Conservation (phyloP, 2,797 vertebrate species). For the Characodon lateralis region DNA sequence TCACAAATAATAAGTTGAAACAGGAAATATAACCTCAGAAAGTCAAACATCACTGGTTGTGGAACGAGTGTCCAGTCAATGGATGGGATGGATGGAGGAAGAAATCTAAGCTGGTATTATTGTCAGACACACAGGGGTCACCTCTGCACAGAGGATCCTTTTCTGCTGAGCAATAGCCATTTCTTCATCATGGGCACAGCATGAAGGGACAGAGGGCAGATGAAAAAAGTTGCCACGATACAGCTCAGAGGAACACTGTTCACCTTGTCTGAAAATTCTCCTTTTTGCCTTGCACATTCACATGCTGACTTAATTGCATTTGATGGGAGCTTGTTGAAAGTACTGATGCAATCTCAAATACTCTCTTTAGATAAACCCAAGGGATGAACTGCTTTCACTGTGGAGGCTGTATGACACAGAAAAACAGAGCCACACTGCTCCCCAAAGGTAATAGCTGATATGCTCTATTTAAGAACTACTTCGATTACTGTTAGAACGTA, state of each 20-base stretch:
- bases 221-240: constrained; percentile 19
- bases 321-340: constrained; percentile 49
- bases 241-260: constrained; percentile 27
- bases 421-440: constrained; percentile 18
- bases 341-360: constrained; percentile 55
- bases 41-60: constrained; percentile 10
- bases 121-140: constrained; percentile 53
- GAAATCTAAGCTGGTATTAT: constrained; percentile 34
- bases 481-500: too few relatives aligned
- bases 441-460: constrained; percentile 10
- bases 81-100: constrained; percentile 16
- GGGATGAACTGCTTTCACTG: constrained; percentile 13
- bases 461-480: constrained; percentile 4
- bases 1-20: background rate
- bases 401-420: constrained; percentile 10
- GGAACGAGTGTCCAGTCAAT: constrained; percentile 19
- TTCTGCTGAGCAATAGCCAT: constrained; percentile 43
- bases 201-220: constrained; percentile 36
- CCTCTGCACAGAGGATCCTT: constrained; percentile 33
- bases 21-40: constrained; percentile 1
- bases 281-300: constrained; percentile 35
- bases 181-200: constrained; percentile 31
- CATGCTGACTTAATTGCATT: constrained; percentile 54
- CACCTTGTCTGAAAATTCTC: constrained; percentile 54
- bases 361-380: constrained; percentile 45